Evolutionary conservation across 1,140 invertebrate species (phyloP), one percentile per base, ranked within the genome.

Genomic region (Brachionus calyciflorus): DNA sequence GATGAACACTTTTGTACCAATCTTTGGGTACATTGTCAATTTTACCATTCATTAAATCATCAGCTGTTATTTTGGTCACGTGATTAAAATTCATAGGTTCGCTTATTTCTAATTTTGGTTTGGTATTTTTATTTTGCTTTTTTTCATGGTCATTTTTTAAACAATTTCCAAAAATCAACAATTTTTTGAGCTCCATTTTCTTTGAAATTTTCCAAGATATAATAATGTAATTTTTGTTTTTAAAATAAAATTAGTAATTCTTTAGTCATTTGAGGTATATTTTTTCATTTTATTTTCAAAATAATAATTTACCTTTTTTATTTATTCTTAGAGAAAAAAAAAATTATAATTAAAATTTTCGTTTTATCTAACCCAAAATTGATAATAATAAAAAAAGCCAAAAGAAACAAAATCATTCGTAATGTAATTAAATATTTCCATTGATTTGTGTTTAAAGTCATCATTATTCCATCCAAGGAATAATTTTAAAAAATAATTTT

Each of bases 21-120:
- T 60, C 55, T 37, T 60, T 60, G n/a, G 55, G 55, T n/a, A 60
- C 55, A 60, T 60, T 60, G 3, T 14, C 19, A 17, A 37, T 37
- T 17, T 60, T 60, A 37, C 55, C 55, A 60, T 60, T 60, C 55
- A 60, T 60, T 14, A 60, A n/a, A 6, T 60, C 55, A 19, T 60
- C 55, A 19, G 30, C 55, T 40, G 55, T 60, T 37, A 60, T 60
- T 37, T 60, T 60, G 2, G 30, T 60, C 10, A 60, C 55, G 37
- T 60, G 55, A 3, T 28, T 37, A 40, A 60, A 60, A 37, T 60
- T 60, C 9, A 60, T 33, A 4, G 55, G 55, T 33, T 17, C 30
- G 19, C 55, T 17, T 17, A 60, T 60, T 6, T 33, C 55, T n/a
- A 60, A 19, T 28, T 55, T 55, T 24, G 53, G 33, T 21, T 55